Percentiles rank a stretch among this genome's conserved stretches.
Conservation (phyloP, 2,113 vertebrate species). For the Atherinomorus stipes region DNA sequence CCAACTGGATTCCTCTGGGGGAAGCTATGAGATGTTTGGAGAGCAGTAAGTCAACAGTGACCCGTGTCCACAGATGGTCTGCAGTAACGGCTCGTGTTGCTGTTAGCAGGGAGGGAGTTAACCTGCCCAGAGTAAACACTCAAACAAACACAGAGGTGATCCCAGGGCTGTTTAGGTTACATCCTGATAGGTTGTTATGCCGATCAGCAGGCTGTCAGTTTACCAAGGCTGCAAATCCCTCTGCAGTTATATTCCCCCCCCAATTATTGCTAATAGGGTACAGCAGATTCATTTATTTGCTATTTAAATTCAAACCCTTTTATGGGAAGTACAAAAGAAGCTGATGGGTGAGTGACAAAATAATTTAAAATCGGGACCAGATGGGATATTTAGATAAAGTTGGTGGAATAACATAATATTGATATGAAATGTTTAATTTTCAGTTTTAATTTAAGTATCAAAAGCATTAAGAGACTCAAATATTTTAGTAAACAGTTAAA, state of each 20-base stretch:
- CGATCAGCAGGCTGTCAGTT: slow-evolving; percentile 47
- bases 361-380: too few relatives aligned
- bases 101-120: slow-evolving; percentile 34
- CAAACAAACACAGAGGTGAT: slow-evolving; percentile 71
- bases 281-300: too few relatives aligned
- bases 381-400: too few relatives aligned
- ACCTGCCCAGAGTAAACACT: slow-evolving; percentile 66
- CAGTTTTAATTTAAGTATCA: too few relatives aligned
- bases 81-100: slow-evolving; percentile 64
- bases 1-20: slow-evolving; percentile 44
- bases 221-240: slow-evolving; percentile 1
- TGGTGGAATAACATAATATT: too few relatives aligned
- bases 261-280: too few relatives aligned
- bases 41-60: slow-evolving; percentile 68
- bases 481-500: too few relatives aligned
- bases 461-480: too few relatives aligned
- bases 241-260: background rate
- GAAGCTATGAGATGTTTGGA: slow-evolving; percentile 58
- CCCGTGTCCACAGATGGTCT: slow-evolving; percentile 74
- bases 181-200: slow-evolving; percentile 42
- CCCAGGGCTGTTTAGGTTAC: slow-evolving; percentile 61
- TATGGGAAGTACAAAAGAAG: too few relatives aligned
- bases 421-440: too few relatives aligned
- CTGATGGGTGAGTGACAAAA: too few relatives aligned
- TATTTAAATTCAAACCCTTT: too few relatives aligned